These are phyloP conservation scores for Scaptomyza flava DNA, from an alignment of 2,888 invertebrate genomes.

Conservation along the genomic window DNA sequence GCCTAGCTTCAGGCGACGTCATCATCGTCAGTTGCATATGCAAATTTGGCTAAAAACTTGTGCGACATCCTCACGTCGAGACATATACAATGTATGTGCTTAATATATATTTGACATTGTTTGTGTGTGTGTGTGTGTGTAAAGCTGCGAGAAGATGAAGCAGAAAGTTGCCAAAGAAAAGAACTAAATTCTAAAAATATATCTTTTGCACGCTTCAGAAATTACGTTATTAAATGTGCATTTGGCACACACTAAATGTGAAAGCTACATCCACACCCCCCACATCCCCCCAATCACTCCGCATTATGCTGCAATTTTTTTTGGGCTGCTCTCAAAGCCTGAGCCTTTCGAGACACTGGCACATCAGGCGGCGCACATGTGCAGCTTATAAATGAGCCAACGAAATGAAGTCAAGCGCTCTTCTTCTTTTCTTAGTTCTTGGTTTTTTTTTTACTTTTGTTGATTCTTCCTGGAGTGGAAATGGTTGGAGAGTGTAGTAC, in stretches of 20 bases:
- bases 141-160: conserved; percentile 56
- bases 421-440: conserved; percentile 14
- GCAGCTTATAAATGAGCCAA: conserved; percentile 70
- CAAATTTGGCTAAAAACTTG: conserved; percentile 75
- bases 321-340: conserved; percentile 25
- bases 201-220: conserved; percentile 78
- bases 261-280: conserved; percentile 29
- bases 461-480: conserved; percentile 11
- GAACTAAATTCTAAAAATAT: conserved; percentile 78
- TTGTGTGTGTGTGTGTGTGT: conserved; percentile 33
- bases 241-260: conserved; percentile 77
- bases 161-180: conserved; percentile 62
- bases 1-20: conserved; percentile 55
- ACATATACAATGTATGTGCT: conserved; percentile 4
- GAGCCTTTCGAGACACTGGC: conserved; percentile 33
- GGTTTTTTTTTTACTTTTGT: conserved; percentile 8
- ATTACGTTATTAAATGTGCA: conserved; percentile 81
- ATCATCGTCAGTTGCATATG: conserved; percentile 74
- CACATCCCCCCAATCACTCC: not conserved
- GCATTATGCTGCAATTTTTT: conserved; percentile 8
- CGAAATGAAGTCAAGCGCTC: conserved; percentile 54
- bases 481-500: not conserved
- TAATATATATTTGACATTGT: conserved; percentile 23
- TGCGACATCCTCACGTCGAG: conserved; percentile 54
- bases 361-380: conserved; percentile 65